Base-by-base conservation (phyloP, 1,140 invertebrate genomes). In the Megalonaias nervosa region DNA sequence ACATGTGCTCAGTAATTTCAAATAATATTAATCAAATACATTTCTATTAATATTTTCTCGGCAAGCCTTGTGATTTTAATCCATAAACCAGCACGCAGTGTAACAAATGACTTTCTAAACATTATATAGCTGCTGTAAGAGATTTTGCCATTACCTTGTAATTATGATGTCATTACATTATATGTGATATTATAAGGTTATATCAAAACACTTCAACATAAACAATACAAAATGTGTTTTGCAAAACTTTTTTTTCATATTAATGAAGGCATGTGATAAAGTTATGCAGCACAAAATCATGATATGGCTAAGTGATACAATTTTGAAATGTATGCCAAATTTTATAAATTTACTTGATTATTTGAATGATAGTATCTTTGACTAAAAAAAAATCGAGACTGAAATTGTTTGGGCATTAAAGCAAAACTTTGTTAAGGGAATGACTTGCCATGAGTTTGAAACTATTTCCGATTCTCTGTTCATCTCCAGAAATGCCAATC, bases 371-470 rank as follows among this genome's bases (percentile, higher is more conserved):
- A n/a, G 23, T 62, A 62, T n/a, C 19, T 62, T n/a, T 14, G 23
- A 62, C 19, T 23, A 11, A 23, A 14, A 61, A 11, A 62, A 62
- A 23, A 4, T n/a, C 19, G 5, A 5, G 60, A 62, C 13, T 19
- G 23, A n/a, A 23, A n/a, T 15, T 62, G 11, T 23, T 9, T 9
- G 23, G 23, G 23, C 19, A n/a, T n/a, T 62, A 9, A n/a, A 62
- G 19, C 19, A 23, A 0, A 62, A 15, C 6, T 14, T 23, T 62
- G 60, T 23, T n/a, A 11, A 62, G 1, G 23, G 13, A 62, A 62
- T 62, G 19, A 19, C 75, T 64, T 31, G 72, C 75, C 75, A 77
- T 57, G 21, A 58, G 38, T 26, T 77, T 77, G 26, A 77, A 64
- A 60, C 64, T 65, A 12, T 77, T 60, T 38, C 69, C 75, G 13